Base-by-base conservation (phyloP, 1,140 invertebrate species). In the Gonatopus flavifemur region DNA sequence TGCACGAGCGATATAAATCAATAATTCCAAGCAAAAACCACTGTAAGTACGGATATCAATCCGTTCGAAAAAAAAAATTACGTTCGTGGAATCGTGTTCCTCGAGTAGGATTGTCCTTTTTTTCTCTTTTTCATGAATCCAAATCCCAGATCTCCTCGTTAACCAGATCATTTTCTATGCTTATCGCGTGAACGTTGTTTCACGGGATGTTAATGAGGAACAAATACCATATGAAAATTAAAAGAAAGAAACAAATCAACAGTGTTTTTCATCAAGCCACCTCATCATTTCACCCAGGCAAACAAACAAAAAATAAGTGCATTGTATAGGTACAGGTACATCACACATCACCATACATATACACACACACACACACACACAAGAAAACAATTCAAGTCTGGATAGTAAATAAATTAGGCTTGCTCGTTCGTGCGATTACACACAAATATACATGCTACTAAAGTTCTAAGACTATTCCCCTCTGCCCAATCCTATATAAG, bases 101-200 rank as follows among this genome's bases (percentile, higher is more conserved):
- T n/a, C 36, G 47, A 47, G 40, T 46, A n/a, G n/a, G n/a, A n/a
- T n/a, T n/a, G n/a, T n/a, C n/a, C n/a, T n/a, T n/a, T n/a, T n/a
- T n/a, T n/a, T n/a, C n/a, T n/a, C n/a, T n/a, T n/a, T n/a, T n/a
- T n/a, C n/a, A n/a, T n/a, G n/a, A n/a, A n/a, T n/a, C n/a, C n/a
- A n/a, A n/a, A n/a, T n/a, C n/a, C n/a, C 57, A 59, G 59, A 52
- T 56, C 57, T 59, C 52, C 52, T 61, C 44, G 49, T 41, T 62
- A 62, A 53, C 42, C 52, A 52, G 53, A 49, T 56, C 59, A 49
- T 54, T 62, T 56, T 38, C 52, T 61, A 61, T 57, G 30, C 49
- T 56, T 61, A 61, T 57, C 38, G 45, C 48, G 30, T 32, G 49
- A 12, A 35, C 40, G 57, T 51, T 52, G 31, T 52, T 46, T 52